phyloP scores from a whole-genome alignment of 2,888 invertebrate genomes.

The Diploptera punctata region DNA sequence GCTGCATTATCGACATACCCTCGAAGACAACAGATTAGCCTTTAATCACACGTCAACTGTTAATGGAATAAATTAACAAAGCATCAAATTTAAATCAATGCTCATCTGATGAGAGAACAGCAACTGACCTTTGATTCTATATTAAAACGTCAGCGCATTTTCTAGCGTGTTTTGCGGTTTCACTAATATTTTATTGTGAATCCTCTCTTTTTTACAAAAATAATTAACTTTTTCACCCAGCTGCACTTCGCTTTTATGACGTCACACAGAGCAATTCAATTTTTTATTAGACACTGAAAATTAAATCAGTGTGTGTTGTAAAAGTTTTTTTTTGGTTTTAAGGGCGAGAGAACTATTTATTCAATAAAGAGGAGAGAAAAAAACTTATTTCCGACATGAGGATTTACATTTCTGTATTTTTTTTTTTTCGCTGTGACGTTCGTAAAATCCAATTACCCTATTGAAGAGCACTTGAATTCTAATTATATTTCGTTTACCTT shows the following conservation, averaged over 20 bases:
- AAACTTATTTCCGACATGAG: not conserved
- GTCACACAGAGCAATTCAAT: not conserved
- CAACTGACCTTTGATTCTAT: too few relatives aligned
- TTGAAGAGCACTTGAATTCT: not conserved
- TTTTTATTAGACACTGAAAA: not conserved
- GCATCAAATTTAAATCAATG: too few relatives aligned
- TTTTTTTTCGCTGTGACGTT: not conserved
- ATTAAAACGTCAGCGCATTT: too few relatives aligned
- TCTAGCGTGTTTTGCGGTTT: too few relatives aligned
- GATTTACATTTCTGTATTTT: not conserved
- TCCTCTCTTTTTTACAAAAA: not conserved
- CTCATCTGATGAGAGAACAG: too few relatives aligned
- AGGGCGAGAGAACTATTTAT: not conserved
- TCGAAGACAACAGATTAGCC: too few relatives aligned
- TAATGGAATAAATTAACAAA: too few relatives aligned
- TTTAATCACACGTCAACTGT: too few relatives aligned
- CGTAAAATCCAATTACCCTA: not conserved
- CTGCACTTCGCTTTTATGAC: not conserved
- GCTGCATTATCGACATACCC: too few relatives aligned
- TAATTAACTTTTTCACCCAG: not conserved
- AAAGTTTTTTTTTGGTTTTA: not conserved
- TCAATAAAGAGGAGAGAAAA: not conserved
- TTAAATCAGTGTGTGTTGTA: not conserved
- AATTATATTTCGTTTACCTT: not conserved
- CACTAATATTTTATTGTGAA: too few relatives aligned